These are phyloP conservation scores for Aspiorhynchus laticeps DNA, from an alignment of 2,113 vertebrate genomes.

Conservation along the genomic window DNA sequence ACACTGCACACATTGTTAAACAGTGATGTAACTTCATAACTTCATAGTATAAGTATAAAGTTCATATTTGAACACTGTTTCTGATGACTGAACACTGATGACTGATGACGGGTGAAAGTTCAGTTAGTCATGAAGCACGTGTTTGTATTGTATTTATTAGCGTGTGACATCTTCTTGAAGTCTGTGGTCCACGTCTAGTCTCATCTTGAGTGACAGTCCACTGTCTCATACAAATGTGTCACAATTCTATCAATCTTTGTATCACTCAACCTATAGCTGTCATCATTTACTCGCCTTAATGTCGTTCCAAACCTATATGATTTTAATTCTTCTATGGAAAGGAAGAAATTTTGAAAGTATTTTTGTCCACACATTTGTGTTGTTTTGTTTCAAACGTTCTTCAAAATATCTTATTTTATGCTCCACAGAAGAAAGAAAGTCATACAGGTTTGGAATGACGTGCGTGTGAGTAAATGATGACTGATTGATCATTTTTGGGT, in stretches of 20 bases:
- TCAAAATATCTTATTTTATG: not conserved
- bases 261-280: not conserved
- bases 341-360: not conserved
- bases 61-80: slow-evolving; percentile 12
- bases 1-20: not conserved
- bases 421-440: not conserved
- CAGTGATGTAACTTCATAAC: slow-evolving; percentile 28
- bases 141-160: not conserved
- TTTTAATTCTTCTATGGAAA: not conserved
- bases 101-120: slow-evolving; percentile 6
- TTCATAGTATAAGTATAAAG: not conserved
- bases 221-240: not conserved
- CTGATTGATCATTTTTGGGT: not conserved
- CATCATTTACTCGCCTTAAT: not conserved
- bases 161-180: not conserved
- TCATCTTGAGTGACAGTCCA: not conserved
- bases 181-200: not conserved
- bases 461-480: not conserved
- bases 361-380: not conserved
- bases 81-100: slow-evolving; percentile 3
- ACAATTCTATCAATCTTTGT: not conserved
- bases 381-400: not conserved
- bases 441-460: not conserved
- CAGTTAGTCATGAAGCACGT: slow-evolving; percentile 1
- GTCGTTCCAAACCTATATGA: not conserved